Evolutionary conservation across 2,888 invertebrate species (phyloP).

Genomic region (Conistra vaccinii): DNA sequence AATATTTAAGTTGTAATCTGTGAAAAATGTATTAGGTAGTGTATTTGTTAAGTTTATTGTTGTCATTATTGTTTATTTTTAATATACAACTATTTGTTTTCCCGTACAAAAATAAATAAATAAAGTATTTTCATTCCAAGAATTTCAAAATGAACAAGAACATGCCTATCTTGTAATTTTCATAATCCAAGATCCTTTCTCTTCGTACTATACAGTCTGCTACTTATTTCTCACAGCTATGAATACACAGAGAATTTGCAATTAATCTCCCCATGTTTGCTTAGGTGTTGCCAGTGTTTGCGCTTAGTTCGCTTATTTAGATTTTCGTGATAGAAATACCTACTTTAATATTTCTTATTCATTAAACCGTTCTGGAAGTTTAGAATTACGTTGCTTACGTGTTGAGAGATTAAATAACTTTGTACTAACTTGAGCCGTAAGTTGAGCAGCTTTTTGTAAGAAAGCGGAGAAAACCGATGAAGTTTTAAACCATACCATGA

Average conservation of each 20-base stretch:
- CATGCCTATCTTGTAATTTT: slow-evolving; percentile 12
- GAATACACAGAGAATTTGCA: slow-evolving; percentile 69
- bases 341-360: slow-evolving; percentile 59
- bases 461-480: slow-evolving; percentile 33
- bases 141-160: background rate
- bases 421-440: slow-evolving; percentile 34
- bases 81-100: too few species aligned
- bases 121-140: background rate
- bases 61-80: too few species aligned
- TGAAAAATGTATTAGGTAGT: too few species aligned
- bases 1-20: too few species aligned
- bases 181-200: slow-evolving; percentile 31
- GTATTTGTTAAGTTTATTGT: too few species aligned
- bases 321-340: slow-evolving; percentile 60
- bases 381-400: slow-evolving; percentile 51
- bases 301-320: slow-evolving; percentile 60
- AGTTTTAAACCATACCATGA: slow-evolving; percentile 45
- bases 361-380: slow-evolving; percentile 44
- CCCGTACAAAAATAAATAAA: too few species aligned
- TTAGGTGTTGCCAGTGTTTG: slow-evolving; percentile 53
- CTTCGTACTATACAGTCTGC: slow-evolving; percentile 37
- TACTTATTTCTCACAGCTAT: slow-evolving; percentile 57
- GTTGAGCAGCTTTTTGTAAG: slow-evolving; percentile 50
- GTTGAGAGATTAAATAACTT: slow-evolving; percentile 62
- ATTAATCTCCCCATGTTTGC: slow-evolving; percentile 73